A percentile compares a stretch with the other conserved stretches of the same genome.
Evolutionary conservation across 2,113 vertebrate genomes (phyloP).

Genomic region (Cichladusa arquata): DNA sequence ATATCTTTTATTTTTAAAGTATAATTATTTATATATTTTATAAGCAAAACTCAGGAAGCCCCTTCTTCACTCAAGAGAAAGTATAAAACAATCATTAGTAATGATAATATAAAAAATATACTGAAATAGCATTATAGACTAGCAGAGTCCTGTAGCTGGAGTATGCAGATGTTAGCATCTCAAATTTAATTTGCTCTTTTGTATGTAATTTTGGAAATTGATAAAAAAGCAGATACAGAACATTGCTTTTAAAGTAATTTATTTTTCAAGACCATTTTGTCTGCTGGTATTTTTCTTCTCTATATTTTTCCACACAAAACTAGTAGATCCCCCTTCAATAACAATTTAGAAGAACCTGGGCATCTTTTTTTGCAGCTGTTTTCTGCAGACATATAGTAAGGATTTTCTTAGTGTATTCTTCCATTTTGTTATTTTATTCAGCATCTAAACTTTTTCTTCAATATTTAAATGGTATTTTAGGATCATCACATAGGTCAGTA

Average conservation of each 20-base stretch:
- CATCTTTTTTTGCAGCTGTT: not conserved
- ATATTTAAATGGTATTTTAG: not conserved
- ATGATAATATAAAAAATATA: not conserved
- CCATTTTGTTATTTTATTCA: not conserved
- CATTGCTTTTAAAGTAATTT: not conserved
- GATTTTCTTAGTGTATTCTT: not conserved
- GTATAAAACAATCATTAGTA: not conserved
- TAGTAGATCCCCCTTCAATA: not conserved
- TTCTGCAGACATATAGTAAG: rapidly evolving
- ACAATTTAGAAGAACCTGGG: not conserved
- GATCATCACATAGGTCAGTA: not conserved
- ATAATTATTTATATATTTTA: not conserved
- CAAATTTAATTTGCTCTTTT: not conserved
- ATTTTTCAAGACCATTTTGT: not conserved
- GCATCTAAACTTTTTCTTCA: not conserved
- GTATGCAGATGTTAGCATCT: not conserved
- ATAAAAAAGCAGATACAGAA: not conserved
- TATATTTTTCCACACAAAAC: not conserved
- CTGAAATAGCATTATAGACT: not conserved
- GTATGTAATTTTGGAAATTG: not conserved
- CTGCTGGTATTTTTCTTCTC: not conserved
- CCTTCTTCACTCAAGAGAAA: not conserved
- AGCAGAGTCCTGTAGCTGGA: not conserved
- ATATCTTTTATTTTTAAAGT: not conserved
- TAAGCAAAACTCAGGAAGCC: not conserved